Conservation (phyloP, 2,797 vertebrate genomes). For the Notamacropus eugenii region DNA sequence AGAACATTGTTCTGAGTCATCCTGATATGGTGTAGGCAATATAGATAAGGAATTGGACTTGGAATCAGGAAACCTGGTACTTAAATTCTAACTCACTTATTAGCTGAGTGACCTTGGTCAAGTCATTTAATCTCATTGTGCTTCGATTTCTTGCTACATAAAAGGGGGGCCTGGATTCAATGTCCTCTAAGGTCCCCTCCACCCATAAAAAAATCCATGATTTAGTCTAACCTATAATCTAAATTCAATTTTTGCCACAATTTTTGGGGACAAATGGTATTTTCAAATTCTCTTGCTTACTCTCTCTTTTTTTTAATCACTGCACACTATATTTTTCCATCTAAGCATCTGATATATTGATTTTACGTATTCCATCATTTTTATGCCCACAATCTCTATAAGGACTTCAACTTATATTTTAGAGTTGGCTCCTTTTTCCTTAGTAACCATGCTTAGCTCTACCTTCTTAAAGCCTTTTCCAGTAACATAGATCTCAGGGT, state of each 20-base stretch:
- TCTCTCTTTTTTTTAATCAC: not conserved
- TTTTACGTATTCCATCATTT: not conserved
- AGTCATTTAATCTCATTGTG: not conserved
- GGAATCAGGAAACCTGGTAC: not conserved
- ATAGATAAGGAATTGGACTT: not conserved
- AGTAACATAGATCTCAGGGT: not conserved
- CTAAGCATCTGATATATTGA: not conserved
- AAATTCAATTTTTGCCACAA: not conserved
- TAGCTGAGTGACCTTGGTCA: not conserved
- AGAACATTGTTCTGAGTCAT: not conserved
- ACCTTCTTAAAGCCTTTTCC: not conserved
- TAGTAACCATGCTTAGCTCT: not conserved
- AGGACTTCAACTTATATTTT: not conserved
- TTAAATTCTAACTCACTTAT: not conserved
- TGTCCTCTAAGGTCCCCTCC: not conserved
- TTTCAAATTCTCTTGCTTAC: not conserved
- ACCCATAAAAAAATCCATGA: not conserved
- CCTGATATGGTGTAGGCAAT: not conserved
- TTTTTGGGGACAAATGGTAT: not conserved
- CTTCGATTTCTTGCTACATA: not conserved
- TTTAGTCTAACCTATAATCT: not conserved
- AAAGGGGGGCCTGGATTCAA: not conserved
- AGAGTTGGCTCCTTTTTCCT: not conserved
- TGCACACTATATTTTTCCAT: not conserved
- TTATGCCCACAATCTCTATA: not conserved